Base-by-base conservation (phyloP, 1,140 invertebrate genomes). In the Oscheius sp. region DNA sequence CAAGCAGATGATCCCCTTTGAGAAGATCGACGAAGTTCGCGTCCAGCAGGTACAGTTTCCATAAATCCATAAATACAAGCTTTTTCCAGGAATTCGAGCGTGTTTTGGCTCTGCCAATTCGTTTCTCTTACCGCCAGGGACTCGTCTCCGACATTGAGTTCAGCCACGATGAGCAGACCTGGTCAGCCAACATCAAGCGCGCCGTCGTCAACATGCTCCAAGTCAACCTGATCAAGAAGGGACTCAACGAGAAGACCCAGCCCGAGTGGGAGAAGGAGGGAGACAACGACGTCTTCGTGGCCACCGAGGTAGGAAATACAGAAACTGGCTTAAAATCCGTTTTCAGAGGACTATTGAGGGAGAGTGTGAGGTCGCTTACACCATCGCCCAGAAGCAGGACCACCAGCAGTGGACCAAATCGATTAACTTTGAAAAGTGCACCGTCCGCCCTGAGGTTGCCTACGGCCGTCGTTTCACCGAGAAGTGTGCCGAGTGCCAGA, bases 151-250 rank as follows among this genome's bases (percentile, higher is more conserved):
- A 73, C 18, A 65, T 85, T 20, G 64, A 76, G 3, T 77, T 75
- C 36, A 70, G 65, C 20, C 45, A 46, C 18, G 68, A 77, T 29
- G 85, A 85, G n/a, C 76, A 80, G 4, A 45, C 78, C n/a, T 86
- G 84, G 84, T 85, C 84, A 1, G 66, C 84, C 31, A 85, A 86
- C 77, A 78, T 85, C 55, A 86, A 86, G 75, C 77, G 79, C 69
- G 81, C 82, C 68, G 66, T 85, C 52, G 59, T 86, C 29, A 77
- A 76, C 58, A 64, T 85, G 61, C 63, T 86, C 23, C 82, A 85
- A 58, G 69, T 86, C 34, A 82, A 85, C 70, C 55, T 85, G 23
- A 45, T 42, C 62, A 46, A 75, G 76, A 52, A 75, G 62, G 70
- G 52, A 7, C 59, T 42, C 29, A 10, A 29, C 38, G 55, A 63